Evolutionary conservation across 2,888 invertebrate species (phyloP), one percentile per base, ranked within the genome.

Genomic region (Aspidiotus rigidus): DNA sequence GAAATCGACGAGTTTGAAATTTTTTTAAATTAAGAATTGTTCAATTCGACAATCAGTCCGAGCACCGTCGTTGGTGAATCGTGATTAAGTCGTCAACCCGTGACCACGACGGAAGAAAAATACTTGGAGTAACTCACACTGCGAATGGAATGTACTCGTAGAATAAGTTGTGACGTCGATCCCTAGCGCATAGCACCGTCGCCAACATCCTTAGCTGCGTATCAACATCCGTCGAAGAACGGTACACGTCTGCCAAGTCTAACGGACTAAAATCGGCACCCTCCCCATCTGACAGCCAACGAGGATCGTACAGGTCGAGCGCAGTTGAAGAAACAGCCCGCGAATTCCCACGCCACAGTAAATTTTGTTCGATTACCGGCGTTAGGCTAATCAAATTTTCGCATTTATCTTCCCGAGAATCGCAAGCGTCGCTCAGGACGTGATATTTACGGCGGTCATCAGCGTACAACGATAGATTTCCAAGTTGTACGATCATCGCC

Each of bases 391-490:
- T 69, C 41, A 75, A 69, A 49, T 71, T 72, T 55, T 72, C 71
- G 62, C 75, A 75, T 42, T 70, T 71, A 8, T 70, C 70, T 60
- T 73, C 72, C n/a, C 69, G 70, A 28, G 71, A 69, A 61, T 74
- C 73, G 57, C 72, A 71, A 39, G 72, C 62, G 49, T 64, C 69
- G 15, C 69, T 42, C 53, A 72, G 70, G 17, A 71, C 67, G 62
- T 64, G 56, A 62, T 64, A 69, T 17, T 64, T 60, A 66, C 72
- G 72, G 17, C 72, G 71, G 41, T 72, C 71, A 44, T 73, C 73
- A 16, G 67, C 71, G 62, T 73, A 73, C 53, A 75, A 69, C 11
- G 74, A 74, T 10, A 74, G 73, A 70, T 74, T 74, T 8, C 74
- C 74, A 40, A 74, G 64, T 15, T 70, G 67, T 15, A 72, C 72